A percentile compares a stretch with the other conserved stretches of the same genome.
Evolutionary conservation across 2,113 vertebrate species (phyloP).

Genomic region (Loxodonta africana): DNA sequence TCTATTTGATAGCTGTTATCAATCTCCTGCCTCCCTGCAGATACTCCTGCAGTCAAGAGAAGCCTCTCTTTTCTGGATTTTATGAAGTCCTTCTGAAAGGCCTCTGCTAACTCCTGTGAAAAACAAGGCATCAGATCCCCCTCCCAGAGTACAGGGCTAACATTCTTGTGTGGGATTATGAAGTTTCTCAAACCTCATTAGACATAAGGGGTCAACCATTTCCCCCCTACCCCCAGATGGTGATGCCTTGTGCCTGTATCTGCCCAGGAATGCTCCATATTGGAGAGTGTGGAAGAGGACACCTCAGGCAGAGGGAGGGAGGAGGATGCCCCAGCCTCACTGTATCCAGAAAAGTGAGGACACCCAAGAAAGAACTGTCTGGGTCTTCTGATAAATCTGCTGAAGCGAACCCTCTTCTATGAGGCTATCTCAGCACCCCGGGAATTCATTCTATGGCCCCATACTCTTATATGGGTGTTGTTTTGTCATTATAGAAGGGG

Average conservation of each 20-base stretch:
- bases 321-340: neutral
- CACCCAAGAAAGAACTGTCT: neutral
- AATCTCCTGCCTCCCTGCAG: slow-evolving; percentile 90
- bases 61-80: slow-evolving; percentile 86
- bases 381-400: neutral
- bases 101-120: slow-evolving; percentile 88
- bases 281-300: neutral
- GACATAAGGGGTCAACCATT: too few species aligned
- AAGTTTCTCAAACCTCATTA: neutral
- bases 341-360: neutral
- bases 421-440: neutral
- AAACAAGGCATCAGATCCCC: neutral
- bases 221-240: neutral
- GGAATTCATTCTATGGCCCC: neutral
- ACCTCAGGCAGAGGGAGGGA: neutral
- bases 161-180: neutral
- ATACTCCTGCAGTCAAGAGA: slow-evolving; percentile 90
- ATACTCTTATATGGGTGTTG: neutral
- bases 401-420: neutral
- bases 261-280: neutral
- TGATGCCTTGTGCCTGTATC: neutral
- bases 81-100: slow-evolving; percentile 87
- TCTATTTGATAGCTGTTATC: slow-evolving; percentile 91
- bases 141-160: neutral
- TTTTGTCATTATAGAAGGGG: neutral